phyloP scores from a whole-genome alignment of 2,797 vertebrate species.

The Spinus olivaceus region DNA sequence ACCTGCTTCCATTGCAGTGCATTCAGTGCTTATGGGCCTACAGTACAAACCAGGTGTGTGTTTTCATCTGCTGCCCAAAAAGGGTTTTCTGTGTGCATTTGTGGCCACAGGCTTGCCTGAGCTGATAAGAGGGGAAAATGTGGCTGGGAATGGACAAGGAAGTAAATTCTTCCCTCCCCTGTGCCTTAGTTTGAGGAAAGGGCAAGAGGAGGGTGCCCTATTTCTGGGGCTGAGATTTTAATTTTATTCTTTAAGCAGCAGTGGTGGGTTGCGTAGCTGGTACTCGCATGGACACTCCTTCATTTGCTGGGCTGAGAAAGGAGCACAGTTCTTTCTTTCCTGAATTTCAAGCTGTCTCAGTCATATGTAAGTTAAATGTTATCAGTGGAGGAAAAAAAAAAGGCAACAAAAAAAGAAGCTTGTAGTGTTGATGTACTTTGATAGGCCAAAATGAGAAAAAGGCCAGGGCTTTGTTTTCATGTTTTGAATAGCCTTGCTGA shows the following conservation, averaged over 20 bases:
- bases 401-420: not conserved
- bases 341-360: not conserved
- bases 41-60: not conserved
- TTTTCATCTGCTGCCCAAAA: not conserved
- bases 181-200: not conserved
- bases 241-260: not conserved
- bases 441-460: not conserved
- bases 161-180: not conserved
- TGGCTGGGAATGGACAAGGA: not conserved
- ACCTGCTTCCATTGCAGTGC: not conserved
- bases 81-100: not conserved
- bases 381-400: not conserved
- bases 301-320: not conserved
- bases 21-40: not conserved
- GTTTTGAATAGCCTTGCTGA: slow-evolving; percentile 10
- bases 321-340: not conserved
- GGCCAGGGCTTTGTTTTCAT: not conserved
- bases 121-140: not conserved
- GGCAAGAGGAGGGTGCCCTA: not conserved
- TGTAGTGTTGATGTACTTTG: not conserved
- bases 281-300: fast-evolving
- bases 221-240: not conserved
- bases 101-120: not conserved
- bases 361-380: not conserved
- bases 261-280: not conserved